phyloP scores from a whole-genome alignment of 2,797 vertebrate species.

The Acridotheres tristis region DNA sequence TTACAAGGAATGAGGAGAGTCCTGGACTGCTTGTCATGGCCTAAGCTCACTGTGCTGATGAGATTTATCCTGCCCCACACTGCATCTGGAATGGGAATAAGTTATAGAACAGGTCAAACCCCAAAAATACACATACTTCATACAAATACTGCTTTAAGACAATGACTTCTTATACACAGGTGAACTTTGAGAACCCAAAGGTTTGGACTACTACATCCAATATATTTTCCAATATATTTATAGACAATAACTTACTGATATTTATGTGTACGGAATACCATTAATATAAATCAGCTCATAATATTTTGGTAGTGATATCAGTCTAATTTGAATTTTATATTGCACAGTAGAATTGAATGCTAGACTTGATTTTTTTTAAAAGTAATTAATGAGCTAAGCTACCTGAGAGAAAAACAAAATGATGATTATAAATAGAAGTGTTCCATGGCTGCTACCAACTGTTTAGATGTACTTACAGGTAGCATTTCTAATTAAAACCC shows the following conservation, averaged over 20 bases:
- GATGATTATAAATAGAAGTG: slow-evolving; percentile 72
- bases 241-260: neutral
- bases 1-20: neutral
- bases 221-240: slow-evolving; percentile 18
- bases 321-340: slow-evolving; percentile 64
- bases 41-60: neutral
- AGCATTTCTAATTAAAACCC: slow-evolving; percentile 72
- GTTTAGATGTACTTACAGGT: slow-evolving; percentile 72
- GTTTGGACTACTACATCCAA: neutral
- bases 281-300: slow-evolving; percentile 50
- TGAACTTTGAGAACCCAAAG: neutral
- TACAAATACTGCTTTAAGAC: neutral
- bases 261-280: slow-evolving; percentile 15
- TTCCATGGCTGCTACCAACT: slow-evolving; percentile 65
- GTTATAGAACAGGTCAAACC: neutral
- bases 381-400: slow-evolving; percentile 71
- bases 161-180: neutral
- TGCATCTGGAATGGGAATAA: neutral
- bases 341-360: slow-evolving; percentile 9
- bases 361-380: slow-evolving; percentile 57
- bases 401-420: slow-evolving; percentile 72
- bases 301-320: slow-evolving; percentile 21
- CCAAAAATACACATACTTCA: neutral
- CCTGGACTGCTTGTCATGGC: neutral
- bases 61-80: neutral